Evolutionary conservation across 2,888 invertebrate genomes (phyloP).

Genomic region (Julus scanicus): DNA sequence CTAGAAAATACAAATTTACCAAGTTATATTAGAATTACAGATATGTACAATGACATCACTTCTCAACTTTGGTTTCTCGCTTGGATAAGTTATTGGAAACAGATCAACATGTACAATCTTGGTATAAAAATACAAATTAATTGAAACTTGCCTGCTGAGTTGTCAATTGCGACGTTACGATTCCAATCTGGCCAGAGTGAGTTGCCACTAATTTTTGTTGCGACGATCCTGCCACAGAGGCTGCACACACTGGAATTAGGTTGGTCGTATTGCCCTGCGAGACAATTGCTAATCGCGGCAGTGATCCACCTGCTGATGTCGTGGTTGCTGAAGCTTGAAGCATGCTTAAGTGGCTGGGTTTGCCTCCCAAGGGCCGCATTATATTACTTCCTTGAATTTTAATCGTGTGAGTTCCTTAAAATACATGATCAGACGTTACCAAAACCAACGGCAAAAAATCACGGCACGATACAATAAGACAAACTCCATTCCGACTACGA

Average conservation of each 20-base stretch:
- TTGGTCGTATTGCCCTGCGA: conserved; percentile 58
- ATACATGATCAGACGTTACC: conserved; percentile 22
- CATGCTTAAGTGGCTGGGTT: conserved; percentile 56
- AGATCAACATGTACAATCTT: background rate
- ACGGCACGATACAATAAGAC: background rate
- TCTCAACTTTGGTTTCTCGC: too few relatives aligned
- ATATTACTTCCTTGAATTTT: conserved; percentile 59
- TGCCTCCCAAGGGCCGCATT: conserved; percentile 55
- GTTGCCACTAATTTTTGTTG: conserved; percentile 58
- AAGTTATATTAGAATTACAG: background rate
- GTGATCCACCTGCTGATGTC: background rate
- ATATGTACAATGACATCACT: too few relatives aligned
- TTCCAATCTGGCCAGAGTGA: conserved; percentile 57
- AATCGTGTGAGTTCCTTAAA: conserved; percentile 56
- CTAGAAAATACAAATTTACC: background rate
- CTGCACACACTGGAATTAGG: conserved; percentile 57
- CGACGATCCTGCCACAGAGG: conserved; percentile 53
- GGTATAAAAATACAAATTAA: background rate
- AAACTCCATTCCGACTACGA: too few relatives aligned
- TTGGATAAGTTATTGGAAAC: too few relatives aligned
- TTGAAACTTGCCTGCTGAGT: conserved; percentile 56
- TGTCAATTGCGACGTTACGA: conserved; percentile 57
- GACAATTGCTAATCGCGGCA: conserved; percentile 58
- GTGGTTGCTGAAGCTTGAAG: conserved; percentile 54
- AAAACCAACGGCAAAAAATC: background rate